Conservation (phyloP, 2,797 vertebrate species). For the Pseudotriccus pelzelni region DNA sequence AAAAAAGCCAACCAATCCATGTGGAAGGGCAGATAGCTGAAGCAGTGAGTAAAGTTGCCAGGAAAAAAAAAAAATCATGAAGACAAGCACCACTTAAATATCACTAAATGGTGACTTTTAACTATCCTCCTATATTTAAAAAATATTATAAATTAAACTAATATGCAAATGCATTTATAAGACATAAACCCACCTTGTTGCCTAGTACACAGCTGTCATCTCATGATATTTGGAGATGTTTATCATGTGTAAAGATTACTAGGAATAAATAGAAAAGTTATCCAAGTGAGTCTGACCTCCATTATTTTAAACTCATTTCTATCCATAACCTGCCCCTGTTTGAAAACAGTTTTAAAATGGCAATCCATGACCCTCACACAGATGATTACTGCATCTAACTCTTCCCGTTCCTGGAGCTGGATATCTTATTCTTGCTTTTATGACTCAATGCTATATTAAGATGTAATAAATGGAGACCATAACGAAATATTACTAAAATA, state of each 20-base stretch:
- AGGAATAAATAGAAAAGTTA: background rate
- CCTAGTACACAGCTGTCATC: background rate
- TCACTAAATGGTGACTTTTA: background rate
- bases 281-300: background rate
- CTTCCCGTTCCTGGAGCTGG: background rate
- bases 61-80: background rate
- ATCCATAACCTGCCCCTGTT: background rate
- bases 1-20: background rate
- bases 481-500: conserved; percentile 44
- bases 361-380: background rate
- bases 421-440: conserved; percentile 29
- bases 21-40: background rate
- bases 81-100: background rate
- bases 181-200: background rate
- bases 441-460: conserved; percentile 53
- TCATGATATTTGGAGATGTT: background rate
- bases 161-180: background rate
- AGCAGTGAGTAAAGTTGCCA: background rate
- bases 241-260: background rate
- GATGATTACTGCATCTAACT: background rate
- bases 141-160: background rate
- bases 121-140: background rate
- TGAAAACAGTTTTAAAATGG: background rate
- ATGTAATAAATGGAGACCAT: conserved; percentile 19
- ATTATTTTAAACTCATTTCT: background rate